These are phyloP conservation scores for Hipposideros larvatus DNA, from an alignment of 2,797 vertebrate species.

Conservation along the genomic window DNA sequence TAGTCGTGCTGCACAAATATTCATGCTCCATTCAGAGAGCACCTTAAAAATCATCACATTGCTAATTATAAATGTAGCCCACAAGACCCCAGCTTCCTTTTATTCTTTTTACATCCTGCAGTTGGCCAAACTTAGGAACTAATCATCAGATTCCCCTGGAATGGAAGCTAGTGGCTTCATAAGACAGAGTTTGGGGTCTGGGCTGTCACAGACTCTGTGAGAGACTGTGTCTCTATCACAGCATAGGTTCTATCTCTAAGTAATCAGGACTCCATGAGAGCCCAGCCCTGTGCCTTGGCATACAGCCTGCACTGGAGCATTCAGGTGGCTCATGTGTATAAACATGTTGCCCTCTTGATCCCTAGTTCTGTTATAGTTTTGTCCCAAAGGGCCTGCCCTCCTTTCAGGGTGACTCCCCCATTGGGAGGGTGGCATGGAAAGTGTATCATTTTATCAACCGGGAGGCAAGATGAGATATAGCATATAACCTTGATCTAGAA, in stretches of 20 bases:
- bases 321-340: too few species aligned
- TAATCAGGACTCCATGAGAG: background rate
- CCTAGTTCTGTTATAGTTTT: background rate
- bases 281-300: accelerated
- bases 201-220: background rate
- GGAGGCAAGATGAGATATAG: background rate
- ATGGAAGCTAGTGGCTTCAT: slow-evolving; percentile 79
- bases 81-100: slow-evolving; percentile 86
- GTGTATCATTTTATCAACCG: background rate
- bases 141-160: slow-evolving; percentile 82
- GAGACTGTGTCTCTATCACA: background rate
- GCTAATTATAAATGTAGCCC: slow-evolving; percentile 88
- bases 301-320: background rate
- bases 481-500: background rate
- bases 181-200: slow-evolving; percentile 51
- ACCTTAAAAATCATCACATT: slow-evolving; percentile 82
- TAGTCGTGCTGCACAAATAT: slow-evolving; percentile 74
- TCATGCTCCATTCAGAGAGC: slow-evolving; percentile 80
- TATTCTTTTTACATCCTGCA: slow-evolving; percentile 89
- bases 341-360: background rate
- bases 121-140: slow-evolving; percentile 87
- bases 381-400: background rate
- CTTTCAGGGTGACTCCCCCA: background rate
- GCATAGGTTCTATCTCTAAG: background rate
- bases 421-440: background rate